Evolutionary conservation across 2,113 vertebrate genomes (phyloP), one percentile per base, ranked within the genome.

Genomic region (Brachirus orientalis): DNA sequence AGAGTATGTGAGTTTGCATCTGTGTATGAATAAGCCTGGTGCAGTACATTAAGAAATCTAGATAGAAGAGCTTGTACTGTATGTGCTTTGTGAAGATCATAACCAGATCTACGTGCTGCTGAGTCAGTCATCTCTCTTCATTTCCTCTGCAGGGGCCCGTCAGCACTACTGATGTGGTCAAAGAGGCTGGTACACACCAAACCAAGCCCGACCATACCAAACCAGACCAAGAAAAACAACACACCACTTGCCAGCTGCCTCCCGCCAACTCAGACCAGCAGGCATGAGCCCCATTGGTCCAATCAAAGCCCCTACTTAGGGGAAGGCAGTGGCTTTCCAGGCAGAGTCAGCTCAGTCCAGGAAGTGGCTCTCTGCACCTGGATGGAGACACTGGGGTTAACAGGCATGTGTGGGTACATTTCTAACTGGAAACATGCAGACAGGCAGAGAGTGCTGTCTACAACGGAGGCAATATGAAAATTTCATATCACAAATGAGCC

Each of bases 81-180:
- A 38, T 77, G 69, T 71, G 58, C 74, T 70, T 50, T 63, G 41
- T 63, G 47, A 66, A 67, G 62, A 83, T 87, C 57, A 78, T 72
- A 82, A 82, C 75, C 77, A 88, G 77, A 83, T 71, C 59, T 59
- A 77, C 66, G 73, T 59, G 60, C 64, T 82, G 90, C 87, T 90
- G 86, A 90, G 72, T 92, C 90, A 91, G 79, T 75, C 70, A 5
- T 85, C 80, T 82, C 80, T 75, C 73, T 84, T 86, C 75, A 84
- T 89, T 86, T 85, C 83, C 86, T 83, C 72, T 52, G 53, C 38
- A 50, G 28, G 56, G 60, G 40, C 69, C n/a, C 48, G 50, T 51
- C 50, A 79, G 77, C 17, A 8, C 51, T 72, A 82, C 52, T 90
- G 86, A 92, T 90, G 91, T 87, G 90, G 88, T 90, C 65, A 80